Conservation (phyloP, 2,113 vertebrate species). For the Chloroceryle aenea region DNA sequence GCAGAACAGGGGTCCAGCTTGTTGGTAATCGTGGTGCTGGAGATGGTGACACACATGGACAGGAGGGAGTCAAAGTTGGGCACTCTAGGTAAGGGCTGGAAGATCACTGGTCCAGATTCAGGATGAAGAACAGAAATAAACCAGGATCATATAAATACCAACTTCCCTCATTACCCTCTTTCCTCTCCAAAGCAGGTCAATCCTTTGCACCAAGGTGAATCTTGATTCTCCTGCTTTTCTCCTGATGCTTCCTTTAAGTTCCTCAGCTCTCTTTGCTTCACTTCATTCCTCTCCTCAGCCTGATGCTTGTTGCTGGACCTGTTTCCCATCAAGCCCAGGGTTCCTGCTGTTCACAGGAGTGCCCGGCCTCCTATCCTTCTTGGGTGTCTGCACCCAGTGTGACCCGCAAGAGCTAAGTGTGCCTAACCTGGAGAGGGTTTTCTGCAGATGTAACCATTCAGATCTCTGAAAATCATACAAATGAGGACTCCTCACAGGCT, state of each 20-base stretch:
- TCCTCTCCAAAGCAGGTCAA: not conserved
- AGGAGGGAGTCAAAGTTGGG: not conserved
- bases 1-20: not conserved
- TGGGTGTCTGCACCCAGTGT: fast-evolving
- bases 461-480: not conserved
- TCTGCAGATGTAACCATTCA: not conserved
- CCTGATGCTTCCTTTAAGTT: not conserved
- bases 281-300: not conserved
- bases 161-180: not conserved
- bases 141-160: not conserved
- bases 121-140: not conserved
- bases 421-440: not conserved
- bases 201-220: not conserved
- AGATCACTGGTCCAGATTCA: not conserved
- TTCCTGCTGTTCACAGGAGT: not conserved
- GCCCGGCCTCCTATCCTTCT: not conserved
- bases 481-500: not conserved
- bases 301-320: not conserved
- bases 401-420: not conserved
- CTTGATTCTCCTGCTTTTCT: not conserved
- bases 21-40: not conserved
- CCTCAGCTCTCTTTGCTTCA: not conserved
- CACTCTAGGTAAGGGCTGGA: not conserved
- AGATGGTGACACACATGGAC: not conserved
- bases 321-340: not conserved